Conservation (phyloP, 2,113 vertebrate species). For the Silurus asotus region DNA sequence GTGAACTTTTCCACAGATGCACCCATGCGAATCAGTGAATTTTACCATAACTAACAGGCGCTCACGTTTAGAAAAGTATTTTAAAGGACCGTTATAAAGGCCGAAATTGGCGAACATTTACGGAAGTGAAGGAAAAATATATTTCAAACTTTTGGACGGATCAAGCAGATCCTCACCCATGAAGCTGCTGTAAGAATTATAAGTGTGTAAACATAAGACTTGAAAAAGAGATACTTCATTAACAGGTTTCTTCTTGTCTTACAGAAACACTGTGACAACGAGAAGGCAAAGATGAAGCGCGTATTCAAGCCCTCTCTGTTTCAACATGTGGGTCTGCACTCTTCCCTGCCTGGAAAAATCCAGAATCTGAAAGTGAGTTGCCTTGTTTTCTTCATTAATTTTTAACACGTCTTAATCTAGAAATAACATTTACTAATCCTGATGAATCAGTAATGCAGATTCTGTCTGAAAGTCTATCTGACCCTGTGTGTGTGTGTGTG, state of each 20-base stretch:
- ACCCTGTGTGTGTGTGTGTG: constrained; percentile 5
- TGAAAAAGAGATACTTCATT: neutral
- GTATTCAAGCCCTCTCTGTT: constrained; percentile 90
- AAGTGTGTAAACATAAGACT: neutral
- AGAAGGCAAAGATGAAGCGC: constrained; percentile 82
- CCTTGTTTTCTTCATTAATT: neutral
- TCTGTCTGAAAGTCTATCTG: neutral
- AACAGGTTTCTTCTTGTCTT: neutral
- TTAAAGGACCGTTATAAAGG: neutral
- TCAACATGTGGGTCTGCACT: constrained; percentile 92
- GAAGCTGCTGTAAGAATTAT: neutral
- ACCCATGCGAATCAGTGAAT: too few species aligned
- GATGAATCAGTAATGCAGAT: neutral
- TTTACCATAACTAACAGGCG: too few species aligned
- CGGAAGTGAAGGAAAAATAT: neutral
- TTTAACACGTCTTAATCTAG: neutral
- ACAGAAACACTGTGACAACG: constrained; percentile 83
- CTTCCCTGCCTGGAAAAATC: constrained; percentile 88
- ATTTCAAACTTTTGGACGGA: neutral
- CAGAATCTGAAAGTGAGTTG: constrained; percentile 85
- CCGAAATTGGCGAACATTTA: neutral
- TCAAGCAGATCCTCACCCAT: neutral
- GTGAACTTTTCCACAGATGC: too few species aligned
- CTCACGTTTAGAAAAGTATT: too few species aligned
- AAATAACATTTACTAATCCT: neutral